Conservation (phyloP, 2,113 vertebrate species). For the Neodon shergylaensis region DNA sequence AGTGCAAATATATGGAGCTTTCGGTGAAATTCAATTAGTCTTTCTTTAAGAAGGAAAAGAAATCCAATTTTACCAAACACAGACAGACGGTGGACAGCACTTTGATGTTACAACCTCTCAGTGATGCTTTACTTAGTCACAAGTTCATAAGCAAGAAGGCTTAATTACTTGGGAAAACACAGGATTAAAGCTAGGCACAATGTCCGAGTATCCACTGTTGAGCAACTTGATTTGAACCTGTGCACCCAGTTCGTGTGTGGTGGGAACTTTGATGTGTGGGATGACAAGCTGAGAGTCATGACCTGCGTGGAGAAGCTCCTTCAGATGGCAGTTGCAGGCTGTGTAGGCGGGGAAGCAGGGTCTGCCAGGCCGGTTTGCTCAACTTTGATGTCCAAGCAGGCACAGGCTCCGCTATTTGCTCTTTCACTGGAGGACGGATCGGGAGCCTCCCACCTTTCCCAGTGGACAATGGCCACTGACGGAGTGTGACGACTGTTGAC, state of each 20-base stretch:
- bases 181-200: conserved; percentile 85
- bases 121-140: conserved; percentile 87
- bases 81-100: conserved; percentile 83
- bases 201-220: conserved; percentile 85
- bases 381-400: conserved; percentile 93
- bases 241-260: conserved; percentile 89
- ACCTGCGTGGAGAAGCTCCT: conserved; percentile 83
- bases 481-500: conserved; percentile 93
- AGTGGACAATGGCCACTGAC: conserved; percentile 90
- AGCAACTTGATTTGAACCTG: conserved; percentile 80
- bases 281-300: conserved; percentile 86
- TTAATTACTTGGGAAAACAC: conserved; percentile 89
- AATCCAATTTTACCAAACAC: conserved; percentile 92
- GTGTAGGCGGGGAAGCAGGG: conserved; percentile 71
- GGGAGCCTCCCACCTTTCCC: conserved; percentile 83
- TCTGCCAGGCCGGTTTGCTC: conserved; percentile 85
- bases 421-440: conserved; percentile 79
- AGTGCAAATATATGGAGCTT: conserved; percentile 82
- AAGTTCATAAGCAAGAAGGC: conserved; percentile 90
- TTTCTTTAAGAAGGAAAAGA: conserved; percentile 82
- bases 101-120: conserved; percentile 89
- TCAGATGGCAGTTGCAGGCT: conserved; percentile 74
- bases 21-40: conserved; percentile 88
- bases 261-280: conserved; percentile 87
- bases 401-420: conserved; percentile 88